Conservation (phyloP, 2,113 vertebrate species). For the Tenrec ecaudatus region DNA sequence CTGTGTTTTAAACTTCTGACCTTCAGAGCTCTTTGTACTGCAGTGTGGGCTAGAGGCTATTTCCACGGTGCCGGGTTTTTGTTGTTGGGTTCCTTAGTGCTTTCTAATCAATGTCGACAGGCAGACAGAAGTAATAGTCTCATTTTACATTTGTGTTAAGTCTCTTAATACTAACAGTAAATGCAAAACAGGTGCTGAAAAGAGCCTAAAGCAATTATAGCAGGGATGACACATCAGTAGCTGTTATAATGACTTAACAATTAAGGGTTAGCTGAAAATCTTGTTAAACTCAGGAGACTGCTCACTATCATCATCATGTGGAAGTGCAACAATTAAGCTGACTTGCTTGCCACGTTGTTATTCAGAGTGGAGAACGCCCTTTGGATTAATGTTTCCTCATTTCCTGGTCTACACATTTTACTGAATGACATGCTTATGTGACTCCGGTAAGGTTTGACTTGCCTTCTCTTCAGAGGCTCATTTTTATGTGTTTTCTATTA, state of each 20-base stretch:
- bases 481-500: slow-evolving; percentile 54
- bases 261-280: slow-evolving; percentile 67
- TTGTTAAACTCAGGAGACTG: slow-evolving; percentile 17
- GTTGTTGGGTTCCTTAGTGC: neutral
- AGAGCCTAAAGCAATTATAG: slow-evolving; percentile 49
- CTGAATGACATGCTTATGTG: neutral
- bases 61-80: neutral
- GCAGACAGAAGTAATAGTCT: slow-evolving; percentile 54
- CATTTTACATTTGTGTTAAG: slow-evolving; percentile 41
- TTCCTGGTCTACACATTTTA: neutral
- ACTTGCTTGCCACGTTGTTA: neutral
- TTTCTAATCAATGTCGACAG: neutral
- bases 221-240: slow-evolving; percentile 52
- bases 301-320: neutral
- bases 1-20: neutral
- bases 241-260: slow-evolving; percentile 64
- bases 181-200: slow-evolving; percentile 65
- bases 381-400: neutral
- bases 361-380: slow-evolving; percentile 25
- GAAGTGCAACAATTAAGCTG: neutral
- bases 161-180: slow-evolving; percentile 48
- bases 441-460: slow-evolving; percentile 30
- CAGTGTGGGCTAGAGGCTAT: neutral
- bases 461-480: neutral
- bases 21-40: neutral